Evolutionary conservation across 2,797 vertebrate species (phyloP).

Genomic region (Gymnopithys bicolor): DNA sequence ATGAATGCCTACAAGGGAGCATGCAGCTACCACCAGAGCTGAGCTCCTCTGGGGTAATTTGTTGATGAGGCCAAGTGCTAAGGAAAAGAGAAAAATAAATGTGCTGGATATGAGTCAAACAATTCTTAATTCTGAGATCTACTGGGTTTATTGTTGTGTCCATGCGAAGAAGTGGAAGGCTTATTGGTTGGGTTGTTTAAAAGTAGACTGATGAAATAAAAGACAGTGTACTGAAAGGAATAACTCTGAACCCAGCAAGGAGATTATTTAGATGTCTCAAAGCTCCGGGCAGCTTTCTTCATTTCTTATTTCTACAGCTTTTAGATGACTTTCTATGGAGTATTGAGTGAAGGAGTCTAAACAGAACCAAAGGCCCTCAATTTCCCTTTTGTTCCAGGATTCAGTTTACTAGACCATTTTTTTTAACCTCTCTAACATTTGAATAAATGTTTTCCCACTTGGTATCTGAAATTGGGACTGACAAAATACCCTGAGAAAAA

Average conservation of each 20-base stretch:
- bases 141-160: not conserved
- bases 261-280: not conserved
- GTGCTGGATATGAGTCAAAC: not conserved
- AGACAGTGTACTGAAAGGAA: not conserved
- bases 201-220: not conserved
- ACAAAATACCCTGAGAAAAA: slow-evolving; percentile 3
- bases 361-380: not conserved
- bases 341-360: not conserved
- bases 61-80: not conserved
- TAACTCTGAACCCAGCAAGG: not conserved
- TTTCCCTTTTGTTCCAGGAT: not conserved
- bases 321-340: not conserved
- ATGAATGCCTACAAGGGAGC: not conserved
- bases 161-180: not conserved
- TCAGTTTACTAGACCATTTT: not conserved
- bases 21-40: not conserved
- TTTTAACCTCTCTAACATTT: not conserved
- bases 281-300: not conserved
- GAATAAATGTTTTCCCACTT: slow-evolving; percentile 35
- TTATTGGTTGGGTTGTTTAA: not conserved
- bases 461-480: slow-evolving; percentile 11
- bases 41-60: not conserved
- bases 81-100: not conserved
- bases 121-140: not conserved
- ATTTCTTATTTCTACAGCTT: not conserved